Conservation (phyloP, 2,113 vertebrate genomes). For the Lepisosteus osseus region DNA sequence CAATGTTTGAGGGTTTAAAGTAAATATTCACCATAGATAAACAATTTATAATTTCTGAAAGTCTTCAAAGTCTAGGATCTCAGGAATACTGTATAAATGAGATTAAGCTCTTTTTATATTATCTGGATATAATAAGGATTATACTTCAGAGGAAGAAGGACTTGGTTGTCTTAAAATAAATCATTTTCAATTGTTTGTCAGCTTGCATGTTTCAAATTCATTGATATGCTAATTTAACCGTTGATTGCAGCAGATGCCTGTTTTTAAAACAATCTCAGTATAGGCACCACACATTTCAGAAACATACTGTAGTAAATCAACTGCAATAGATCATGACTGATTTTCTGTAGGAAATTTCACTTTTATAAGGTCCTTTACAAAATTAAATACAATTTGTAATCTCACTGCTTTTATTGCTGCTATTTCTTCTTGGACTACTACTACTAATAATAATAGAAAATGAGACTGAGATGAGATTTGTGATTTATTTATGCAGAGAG, state of each 20-base stretch:
- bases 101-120: conserved; percentile 58
- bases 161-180: conserved; percentile 57
- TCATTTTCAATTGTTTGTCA: not conserved
- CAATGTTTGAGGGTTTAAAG: not conserved
- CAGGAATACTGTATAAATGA: conserved; percentile 40
- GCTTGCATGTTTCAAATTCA: conserved; percentile 39
- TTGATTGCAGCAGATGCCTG: conserved; percentile 43
- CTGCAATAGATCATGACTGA: too few relatives aligned
- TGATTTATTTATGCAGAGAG: too few relatives aligned
- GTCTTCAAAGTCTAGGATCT: not conserved
- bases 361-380: too few relatives aligned
- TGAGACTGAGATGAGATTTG: too few relatives aligned
- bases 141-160: conserved; percentile 52
- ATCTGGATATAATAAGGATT: conserved; percentile 66
- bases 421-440: too few relatives aligned
- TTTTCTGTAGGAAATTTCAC: too few relatives aligned
- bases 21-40: not conserved
- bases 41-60: not conserved
- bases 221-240: conserved; percentile 53
- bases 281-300: too few relatives aligned
- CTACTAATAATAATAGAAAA: too few relatives aligned
- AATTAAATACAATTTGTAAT: too few relatives aligned
- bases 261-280: not conserved
- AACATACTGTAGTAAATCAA: too few relatives aligned
- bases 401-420: too few relatives aligned